phyloP scores from a whole-genome alignment of 2,797 vertebrate species.

The Sebastes oblongus region DNA sequence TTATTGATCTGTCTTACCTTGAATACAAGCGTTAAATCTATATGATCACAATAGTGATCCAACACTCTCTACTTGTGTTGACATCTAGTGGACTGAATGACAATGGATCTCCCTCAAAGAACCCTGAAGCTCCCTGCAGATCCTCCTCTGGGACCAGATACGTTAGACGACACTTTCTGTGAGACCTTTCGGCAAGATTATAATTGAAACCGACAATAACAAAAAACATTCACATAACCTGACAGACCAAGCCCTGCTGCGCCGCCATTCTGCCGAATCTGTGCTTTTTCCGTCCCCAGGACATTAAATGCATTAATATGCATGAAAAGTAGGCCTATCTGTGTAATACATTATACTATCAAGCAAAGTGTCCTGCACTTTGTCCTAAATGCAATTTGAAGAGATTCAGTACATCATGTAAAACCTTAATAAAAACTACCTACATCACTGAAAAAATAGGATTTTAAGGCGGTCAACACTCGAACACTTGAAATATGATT shows the following conservation, averaged over 20 bases:
- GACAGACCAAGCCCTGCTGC: conserved; percentile 41
- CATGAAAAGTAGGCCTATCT: neutral
- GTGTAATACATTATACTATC: neutral
- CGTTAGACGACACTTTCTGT: conserved; percentile 19
- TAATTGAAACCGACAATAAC: conserved; percentile 61
- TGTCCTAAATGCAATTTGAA: neutral
- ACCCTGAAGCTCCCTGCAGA: conserved; percentile 25
- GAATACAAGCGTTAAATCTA: neutral
- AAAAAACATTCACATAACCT: conserved; percentile 55
- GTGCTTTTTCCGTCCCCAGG: neutral
- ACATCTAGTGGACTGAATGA: conserved; percentile 23
- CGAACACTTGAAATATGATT: neutral
- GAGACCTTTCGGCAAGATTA: conserved; percentile 45
- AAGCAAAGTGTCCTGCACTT: neutral
- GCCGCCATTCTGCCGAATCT: neutral
- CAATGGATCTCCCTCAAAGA: conserved; percentile 21
- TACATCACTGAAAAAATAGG: neutral
- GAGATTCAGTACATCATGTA: neutral
- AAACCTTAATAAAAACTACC: neutral
- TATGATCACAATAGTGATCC: neutral
- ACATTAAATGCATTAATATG: neutral
- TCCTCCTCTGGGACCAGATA: conserved; percentile 41
- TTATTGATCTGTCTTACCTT: conserved; percentile 11
- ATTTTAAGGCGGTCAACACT: neutral
- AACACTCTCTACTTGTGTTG: conserved; percentile 12